These are phyloP conservation scores for Podabrus alpinus DNA, from an alignment of 2,888 invertebrate genomes.

Conservation along the genomic window DNA sequence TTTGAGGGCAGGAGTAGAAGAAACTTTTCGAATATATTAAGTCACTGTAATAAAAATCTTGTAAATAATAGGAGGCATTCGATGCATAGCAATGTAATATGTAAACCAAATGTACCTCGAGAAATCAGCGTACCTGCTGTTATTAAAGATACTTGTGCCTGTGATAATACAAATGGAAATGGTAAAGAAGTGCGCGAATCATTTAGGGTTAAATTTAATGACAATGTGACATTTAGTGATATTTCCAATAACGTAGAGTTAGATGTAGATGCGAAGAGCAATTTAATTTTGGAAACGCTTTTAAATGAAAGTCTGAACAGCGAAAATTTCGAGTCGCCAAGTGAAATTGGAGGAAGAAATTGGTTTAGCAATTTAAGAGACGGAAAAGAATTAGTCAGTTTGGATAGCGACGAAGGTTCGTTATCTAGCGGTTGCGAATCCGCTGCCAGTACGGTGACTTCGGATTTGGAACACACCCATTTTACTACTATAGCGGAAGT, in stretches of 20 bases:
- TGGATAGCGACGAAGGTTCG: constrained; percentile 74
- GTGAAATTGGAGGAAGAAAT: constrained; percentile 42
- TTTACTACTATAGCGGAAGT: constrained; percentile 33
- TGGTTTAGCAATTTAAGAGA: constrained; percentile 49
- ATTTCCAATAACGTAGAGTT: constrained; percentile 15
- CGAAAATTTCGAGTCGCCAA: constrained; percentile 47
- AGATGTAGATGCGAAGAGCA: constrained; percentile 44
- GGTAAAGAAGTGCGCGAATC: constrained; percentile 1
- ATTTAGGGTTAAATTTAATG: constrained; percentile 23
- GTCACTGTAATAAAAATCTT: constrained; percentile 46
- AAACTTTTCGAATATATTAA: constrained; percentile 41
- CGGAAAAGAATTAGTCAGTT: constrained; percentile 58
- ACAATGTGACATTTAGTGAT: constrained; percentile 18
- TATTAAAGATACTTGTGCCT: constrained; percentile 22
- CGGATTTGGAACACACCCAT: constrained; percentile 57
- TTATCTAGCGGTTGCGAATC: constrained; percentile 83
- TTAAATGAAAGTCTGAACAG: constrained; percentile 46
- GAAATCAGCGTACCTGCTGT: constrained; percentile 17
- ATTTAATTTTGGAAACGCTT: constrained; percentile 48
- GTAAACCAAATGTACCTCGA: constrained; percentile 3
- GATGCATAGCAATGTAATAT: not conserved
- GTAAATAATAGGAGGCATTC: constrained; percentile 34
- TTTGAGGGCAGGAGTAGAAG: constrained; percentile 52
- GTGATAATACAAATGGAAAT: constrained; percentile 23
- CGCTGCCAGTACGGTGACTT: constrained; percentile 73